Evolutionary conservation across 2,113 vertebrate genomes (phyloP).

Genomic region (Clupea harengus): DNA sequence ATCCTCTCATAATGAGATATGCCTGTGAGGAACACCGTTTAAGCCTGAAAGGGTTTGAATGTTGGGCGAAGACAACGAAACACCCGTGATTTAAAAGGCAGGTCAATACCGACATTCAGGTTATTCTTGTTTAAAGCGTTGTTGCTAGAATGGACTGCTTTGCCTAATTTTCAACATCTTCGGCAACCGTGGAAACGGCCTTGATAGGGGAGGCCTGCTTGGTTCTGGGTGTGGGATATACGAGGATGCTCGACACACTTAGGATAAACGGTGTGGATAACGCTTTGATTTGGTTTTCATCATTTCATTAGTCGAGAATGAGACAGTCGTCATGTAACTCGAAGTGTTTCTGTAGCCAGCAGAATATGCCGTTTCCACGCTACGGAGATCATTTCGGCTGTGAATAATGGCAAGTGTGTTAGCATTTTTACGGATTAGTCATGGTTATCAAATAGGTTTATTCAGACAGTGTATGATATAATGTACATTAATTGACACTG

Average conservation of each 20-base stretch:
- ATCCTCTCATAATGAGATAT: slow-evolving; percentile 72
- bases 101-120: neutral
- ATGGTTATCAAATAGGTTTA: neutral
- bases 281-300: neutral
- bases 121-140: neutral
- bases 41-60: slow-evolving; percentile 41
- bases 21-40: slow-evolving; percentile 61
- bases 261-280: neutral
- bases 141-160: neutral
- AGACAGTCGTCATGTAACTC: neutral
- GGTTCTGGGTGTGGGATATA: neutral
- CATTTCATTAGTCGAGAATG: neutral
- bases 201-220: neutral
- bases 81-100: neutral
- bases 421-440: neutral
- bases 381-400: neutral
- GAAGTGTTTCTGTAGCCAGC: neutral
- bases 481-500: neutral
- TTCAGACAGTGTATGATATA: neutral
- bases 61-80: neutral
- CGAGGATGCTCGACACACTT: neutral
- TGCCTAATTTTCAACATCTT: neutral
- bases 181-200: neutral
- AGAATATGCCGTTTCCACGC: neutral
- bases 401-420: neutral